phyloP scores from a whole-genome alignment of 2,113 vertebrate genomes.

The Dunckerocampus dactyliophorus region DNA sequence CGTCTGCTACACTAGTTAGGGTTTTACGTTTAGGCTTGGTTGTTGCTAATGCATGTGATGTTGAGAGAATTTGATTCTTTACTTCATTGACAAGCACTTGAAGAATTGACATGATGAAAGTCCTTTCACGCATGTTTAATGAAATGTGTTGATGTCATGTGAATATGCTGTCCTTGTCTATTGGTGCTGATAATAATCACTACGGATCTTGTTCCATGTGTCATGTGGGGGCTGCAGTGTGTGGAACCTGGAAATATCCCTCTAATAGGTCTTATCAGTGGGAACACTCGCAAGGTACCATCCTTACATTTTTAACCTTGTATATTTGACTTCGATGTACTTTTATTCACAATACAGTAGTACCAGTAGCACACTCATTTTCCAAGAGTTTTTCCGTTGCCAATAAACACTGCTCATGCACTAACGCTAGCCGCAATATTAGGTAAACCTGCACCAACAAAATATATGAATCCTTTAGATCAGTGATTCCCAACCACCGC shows the following conservation, averaged over 20 bases:
- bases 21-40: not conserved
- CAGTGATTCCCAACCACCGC: too few species aligned
- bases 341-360: not conserved
- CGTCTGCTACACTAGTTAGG: slow-evolving; percentile 13
- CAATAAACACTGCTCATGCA: not conserved
- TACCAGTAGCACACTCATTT: not conserved
- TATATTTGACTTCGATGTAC: slow-evolving; percentile 17
- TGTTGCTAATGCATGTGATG: slow-evolving; percentile 57
- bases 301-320: slow-evolving; percentile 44
- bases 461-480: too few species aligned
- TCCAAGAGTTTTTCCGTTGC: not conserved
- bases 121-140: not conserved
- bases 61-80: slow-evolving; percentile 61
- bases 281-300: slow-evolving; percentile 70
- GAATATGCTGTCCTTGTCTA: slow-evolving; percentile 33
- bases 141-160: slow-evolving; percentile 10
- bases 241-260: slow-evolving; percentile 74
- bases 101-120: not conserved
- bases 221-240: slow-evolving; percentile 69
- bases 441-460: not conserved
- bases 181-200: slow-evolving; percentile 52
- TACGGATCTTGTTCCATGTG: slow-evolving; percentile 62
- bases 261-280: slow-evolving; percentile 70
- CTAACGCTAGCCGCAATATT: not conserved
- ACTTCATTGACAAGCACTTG: slow-evolving; percentile 57